Conservation (phyloP, 2,113 vertebrate species). For the Lagenorhynchus albirostris region DNA sequence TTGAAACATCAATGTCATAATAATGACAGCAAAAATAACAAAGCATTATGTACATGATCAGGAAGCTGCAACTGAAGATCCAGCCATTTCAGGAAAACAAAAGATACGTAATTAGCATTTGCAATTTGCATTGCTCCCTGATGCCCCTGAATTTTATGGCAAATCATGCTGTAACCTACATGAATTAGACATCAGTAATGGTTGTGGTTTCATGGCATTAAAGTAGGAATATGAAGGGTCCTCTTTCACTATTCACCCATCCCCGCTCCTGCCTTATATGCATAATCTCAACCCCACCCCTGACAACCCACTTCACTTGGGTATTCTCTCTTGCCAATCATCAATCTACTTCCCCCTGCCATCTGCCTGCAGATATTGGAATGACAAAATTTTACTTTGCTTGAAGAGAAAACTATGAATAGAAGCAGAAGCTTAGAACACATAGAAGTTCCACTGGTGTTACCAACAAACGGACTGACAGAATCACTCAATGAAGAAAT, state of each 20-base stretch:
- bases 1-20: slow-evolving; percentile 59
- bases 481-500: background rate
- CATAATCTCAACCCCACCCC: background rate
- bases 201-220: background rate
- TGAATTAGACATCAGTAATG: background rate
- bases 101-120: slow-evolving; percentile 20
- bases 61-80: slow-evolving; percentile 9
- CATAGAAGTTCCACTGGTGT: background rate
- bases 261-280: background rate
- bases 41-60: slow-evolving; percentile 10
- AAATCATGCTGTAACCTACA: background rate
- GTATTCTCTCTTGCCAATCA: background rate
- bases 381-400: background rate
- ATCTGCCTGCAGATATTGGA: slow-evolving; percentile 7
- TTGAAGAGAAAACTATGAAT: background rate
- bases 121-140: slow-evolving; percentile 18
- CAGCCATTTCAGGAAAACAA: slow-evolving; percentile 34
- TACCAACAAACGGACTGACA: background rate
- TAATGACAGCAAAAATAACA: slow-evolving; percentile 56
- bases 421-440: background rate
- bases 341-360: background rate
- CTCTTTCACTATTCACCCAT: background rate
- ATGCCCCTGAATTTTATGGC: background rate
- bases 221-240: background rate
- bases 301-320: background rate